phyloP scores from a whole-genome alignment of 2,797 vertebrate species.

The Sandelia bainsii region DNA sequence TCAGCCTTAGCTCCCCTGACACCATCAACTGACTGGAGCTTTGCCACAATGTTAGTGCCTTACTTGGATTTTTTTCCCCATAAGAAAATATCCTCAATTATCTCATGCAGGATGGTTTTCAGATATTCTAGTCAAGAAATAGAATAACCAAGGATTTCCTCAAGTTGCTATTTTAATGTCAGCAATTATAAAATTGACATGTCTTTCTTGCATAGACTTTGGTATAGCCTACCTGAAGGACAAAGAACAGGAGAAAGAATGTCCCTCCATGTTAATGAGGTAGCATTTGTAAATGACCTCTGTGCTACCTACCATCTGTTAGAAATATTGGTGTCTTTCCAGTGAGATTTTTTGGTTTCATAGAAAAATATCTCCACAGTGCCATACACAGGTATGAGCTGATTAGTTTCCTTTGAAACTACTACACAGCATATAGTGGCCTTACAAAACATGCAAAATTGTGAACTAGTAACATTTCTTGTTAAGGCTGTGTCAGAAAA shows the following conservation, averaged over 20 bases:
- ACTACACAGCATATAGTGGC: neutral
- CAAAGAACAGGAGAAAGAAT: slow-evolving; percentile 21
- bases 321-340: neutral
- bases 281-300: slow-evolving; percentile 32
- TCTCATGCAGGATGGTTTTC: neutral
- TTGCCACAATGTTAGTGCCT: slow-evolving; percentile 4
- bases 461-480: neutral
- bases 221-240: slow-evolving; percentile 48
- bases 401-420: neutral
- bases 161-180: slow-evolving; percentile 3
- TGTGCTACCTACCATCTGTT: slow-evolving; percentile 53
- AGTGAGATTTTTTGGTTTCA: neutral
- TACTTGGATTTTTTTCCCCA: neutral
- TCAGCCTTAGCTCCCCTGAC: slow-evolving; percentile 36
- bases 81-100: neutral
- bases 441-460: neutral
- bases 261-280: slow-evolving; percentile 50
- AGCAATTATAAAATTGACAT: neutral
- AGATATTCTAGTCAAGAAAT: neutral
- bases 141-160: neutral
- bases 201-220: neutral
- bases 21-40: slow-evolving; percentile 17
- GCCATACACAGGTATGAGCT: neutral
- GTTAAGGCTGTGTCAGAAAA: neutral
- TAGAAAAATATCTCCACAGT: neutral